Evolutionary conservation across 2,888 invertebrate genomes (phyloP), one percentile per base, ranked within the genome.

Genomic region (Zootermopsis nevadensis): DNA sequence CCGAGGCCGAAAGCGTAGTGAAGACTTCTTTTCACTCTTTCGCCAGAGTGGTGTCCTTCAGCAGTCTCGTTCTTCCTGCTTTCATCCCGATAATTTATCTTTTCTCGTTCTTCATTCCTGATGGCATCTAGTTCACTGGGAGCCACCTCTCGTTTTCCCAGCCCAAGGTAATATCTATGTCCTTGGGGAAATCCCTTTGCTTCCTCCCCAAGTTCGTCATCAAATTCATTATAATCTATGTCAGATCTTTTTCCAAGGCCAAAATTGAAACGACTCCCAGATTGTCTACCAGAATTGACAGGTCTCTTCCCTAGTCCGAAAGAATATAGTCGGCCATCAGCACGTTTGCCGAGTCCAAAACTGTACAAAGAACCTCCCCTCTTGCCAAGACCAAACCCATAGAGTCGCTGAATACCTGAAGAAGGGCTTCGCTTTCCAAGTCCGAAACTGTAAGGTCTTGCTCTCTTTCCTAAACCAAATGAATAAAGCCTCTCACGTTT

Each of bases 391-490:
- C 86, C 86, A 72, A 86, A 86, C 24, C 83, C 77, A 74, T 86
- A 86, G 33, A 84, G 38, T 24, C 80, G 76, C 53, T 82, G 83
- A 10, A 27, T 35, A 7, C 80, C 82, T 15, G 79, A 69, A 22
- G 88, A 88, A 10, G 79, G 79, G 85, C 91, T 90, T 22, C 94
- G 91, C 86, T 94, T 93, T 1, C 94, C 94, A n/a, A 94, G 90
- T 0, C 94, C 94, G 87, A 94, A 94, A 38, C 93, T 92, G 89
- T 94, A 94, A 0, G 93, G 93, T 35, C 93, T 92, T 42, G 92
- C 91, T 83, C 94, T 91, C 88, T 94, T 87, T 19, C 87, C 87
- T 27, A 87, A 84, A 4, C 87, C 87, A 79, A 87, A 86, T 24
- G 87, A 86, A 84, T 87, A 87, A 55, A 86, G 82, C 30, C 86